Conservation (phyloP, 2,888 invertebrate species). For the Erebia aethiops region DNA sequence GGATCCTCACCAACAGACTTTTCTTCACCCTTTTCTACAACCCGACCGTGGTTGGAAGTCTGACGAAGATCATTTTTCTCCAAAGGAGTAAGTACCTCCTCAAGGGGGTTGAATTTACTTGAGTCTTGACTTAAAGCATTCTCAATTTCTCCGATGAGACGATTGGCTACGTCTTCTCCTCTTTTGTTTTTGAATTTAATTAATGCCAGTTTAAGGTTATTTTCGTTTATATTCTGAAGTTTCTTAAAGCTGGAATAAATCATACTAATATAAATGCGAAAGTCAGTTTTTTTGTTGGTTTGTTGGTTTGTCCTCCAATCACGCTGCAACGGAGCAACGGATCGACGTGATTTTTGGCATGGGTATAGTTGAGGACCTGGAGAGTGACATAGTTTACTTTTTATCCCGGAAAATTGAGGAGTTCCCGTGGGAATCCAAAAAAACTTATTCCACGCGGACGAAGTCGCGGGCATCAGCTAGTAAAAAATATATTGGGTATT, state of each 20-base stretch:
- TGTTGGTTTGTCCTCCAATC: too few species aligned
- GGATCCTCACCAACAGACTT: slow-evolving; percentile 44
- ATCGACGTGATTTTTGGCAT: too few species aligned
- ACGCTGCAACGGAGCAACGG: too few species aligned
- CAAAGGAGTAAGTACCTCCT: slow-evolving; percentile 54
- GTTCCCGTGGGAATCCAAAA: too few species aligned
- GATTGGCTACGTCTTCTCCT: slow-evolving; percentile 51
- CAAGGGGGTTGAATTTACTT: slow-evolving; percentile 52
- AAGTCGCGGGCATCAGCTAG: too few species aligned
- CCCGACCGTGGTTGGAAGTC: slow-evolving; percentile 48
- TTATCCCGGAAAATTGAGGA: too few species aligned
- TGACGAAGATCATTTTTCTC: slow-evolving; percentile 55
- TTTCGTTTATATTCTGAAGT: slow-evolving; percentile 48
- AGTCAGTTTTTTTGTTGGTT: too few species aligned
- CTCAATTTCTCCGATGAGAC: slow-evolving; percentile 52
- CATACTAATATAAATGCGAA: too few species aligned
- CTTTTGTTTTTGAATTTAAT: slow-evolving; percentile 49
- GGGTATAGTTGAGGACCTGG: too few species aligned
- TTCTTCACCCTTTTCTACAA: slow-evolving; percentile 45
- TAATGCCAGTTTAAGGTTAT: slow-evolving; percentile 49
- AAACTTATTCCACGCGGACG: too few species aligned
- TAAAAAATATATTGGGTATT: too few species aligned
- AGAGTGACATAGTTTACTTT: too few species aligned
- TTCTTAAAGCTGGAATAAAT: slow-evolving; percentile 47
- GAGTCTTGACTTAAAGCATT: slow-evolving; percentile 46